Percentiles rank a stretch among this genome's conserved stretches.
These are phyloP conservation scores for Apotomis turbidana DNA, from an alignment of 2,888 invertebrate species.

Conservation along the genomic window DNA sequence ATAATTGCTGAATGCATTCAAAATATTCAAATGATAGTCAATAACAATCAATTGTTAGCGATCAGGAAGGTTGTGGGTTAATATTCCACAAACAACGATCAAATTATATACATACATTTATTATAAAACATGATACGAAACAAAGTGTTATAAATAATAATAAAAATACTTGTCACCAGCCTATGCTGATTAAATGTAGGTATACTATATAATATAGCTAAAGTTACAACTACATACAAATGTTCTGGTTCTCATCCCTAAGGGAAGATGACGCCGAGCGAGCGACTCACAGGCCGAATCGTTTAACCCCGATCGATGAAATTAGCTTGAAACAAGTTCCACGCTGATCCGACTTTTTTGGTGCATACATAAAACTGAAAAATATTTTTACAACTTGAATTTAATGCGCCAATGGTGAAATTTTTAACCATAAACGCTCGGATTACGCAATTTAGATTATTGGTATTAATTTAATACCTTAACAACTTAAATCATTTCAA, in stretches of 20 bases:
- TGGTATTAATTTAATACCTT: conserved; percentile 14
- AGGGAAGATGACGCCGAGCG: background rate
- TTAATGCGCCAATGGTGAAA: conserved; percentile 23
- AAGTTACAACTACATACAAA: background rate
- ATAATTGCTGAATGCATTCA: no score
- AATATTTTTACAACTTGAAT: conserved; percentile 20
- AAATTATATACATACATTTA: no score
- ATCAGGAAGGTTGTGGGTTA: no score
- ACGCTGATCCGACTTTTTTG: background rate
- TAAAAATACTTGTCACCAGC: no score
- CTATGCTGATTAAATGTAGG: no score
- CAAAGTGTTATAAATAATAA: no score
- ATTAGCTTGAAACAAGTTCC: background rate
- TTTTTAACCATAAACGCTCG: conserved; percentile 30
- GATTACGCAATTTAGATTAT: conserved; percentile 27
- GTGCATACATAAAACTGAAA: conserved; percentile 26
- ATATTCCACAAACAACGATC: no score
- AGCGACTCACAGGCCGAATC: background rate
- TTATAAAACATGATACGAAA: no score
- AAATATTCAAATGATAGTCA: no score
- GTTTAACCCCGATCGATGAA: conserved; percentile 18
- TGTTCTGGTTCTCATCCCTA: background rate
- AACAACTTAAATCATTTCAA: conserved; percentile 20
- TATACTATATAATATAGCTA: no score
- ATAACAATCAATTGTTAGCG: no score